Base-by-base conservation (phyloP, 37 sponge, comb jelly and placozoan genomes). In the Beroe ovata region DNA sequence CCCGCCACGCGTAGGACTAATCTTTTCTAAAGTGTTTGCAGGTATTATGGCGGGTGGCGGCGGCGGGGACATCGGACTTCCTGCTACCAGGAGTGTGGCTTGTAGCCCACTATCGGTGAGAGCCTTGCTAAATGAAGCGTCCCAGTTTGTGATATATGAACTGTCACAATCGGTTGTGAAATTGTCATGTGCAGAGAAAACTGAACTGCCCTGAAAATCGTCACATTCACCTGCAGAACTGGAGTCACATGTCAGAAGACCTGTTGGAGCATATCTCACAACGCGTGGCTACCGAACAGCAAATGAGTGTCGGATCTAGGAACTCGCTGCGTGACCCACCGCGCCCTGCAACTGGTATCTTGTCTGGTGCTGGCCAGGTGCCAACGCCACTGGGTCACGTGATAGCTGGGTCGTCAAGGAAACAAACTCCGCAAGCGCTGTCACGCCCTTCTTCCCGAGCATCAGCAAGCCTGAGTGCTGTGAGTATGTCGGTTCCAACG, bases 21-120 rank as follows among this genome's bases (percentile, higher is more conserved):
- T 77, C 36, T 39, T 77, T 42, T 40, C 84, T 77, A 77, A 39
- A 77, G 84, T 77, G 28, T 77, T 77, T 77, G 42, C 84, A 77
- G 84, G 84, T 2, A 77, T 77, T 1, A 35, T 77, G n/a, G 16
- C 84, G 23, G 84, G 84, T 28, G 84, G 41, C 4, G 23, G 39
- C 1, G 35, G n/a, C 1, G 84, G 84, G 23, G 84, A 77, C 4
- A 22, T 77, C 1, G 35, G n/a, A 23, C 54, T 6, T 1, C 71
- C 54, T 42, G 2, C 84, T 39, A 77, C 84, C 8, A 39, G 84
- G 33, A 77, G 84, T 77, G 84, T 77, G 23, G 84, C 84, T 41
- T 77, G 84, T 40, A 77, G 84, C 22, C 84, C 84, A 1, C 54
- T 77, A 1, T 77, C 84, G 84, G 84, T 77, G 33, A 42, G 84